These are phyloP conservation scores for Channa argus DNA, from an alignment of 2,113 vertebrate species.

Conservation along the genomic window DNA sequence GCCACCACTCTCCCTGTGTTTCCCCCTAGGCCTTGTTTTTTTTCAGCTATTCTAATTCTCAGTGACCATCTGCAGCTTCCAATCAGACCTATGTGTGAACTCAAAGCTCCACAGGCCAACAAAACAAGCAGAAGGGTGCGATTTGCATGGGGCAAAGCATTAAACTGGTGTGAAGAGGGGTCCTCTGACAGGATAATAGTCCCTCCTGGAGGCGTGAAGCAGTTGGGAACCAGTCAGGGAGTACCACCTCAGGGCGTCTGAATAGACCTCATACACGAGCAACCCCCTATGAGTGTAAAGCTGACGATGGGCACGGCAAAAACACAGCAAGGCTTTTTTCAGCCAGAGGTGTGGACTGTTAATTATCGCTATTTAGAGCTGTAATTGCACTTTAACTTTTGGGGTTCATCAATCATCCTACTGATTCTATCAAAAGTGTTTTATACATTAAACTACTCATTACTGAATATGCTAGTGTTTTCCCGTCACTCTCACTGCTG, in stretches of 20 bases:
- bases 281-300: slow-evolving; percentile 41
- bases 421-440: not conserved
- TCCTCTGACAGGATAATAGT: slow-evolving; percentile 69
- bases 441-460: not conserved
- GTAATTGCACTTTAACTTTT: slow-evolving; percentile 12
- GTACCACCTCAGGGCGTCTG: slow-evolving; percentile 64
- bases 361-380: slow-evolving; percentile 31
- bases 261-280: slow-evolving; percentile 55
- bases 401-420: not conserved
- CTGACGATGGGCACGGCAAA: slow-evolving; percentile 11
- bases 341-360: slow-evolving; percentile 33
- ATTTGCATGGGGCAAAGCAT: slow-evolving; percentile 67
- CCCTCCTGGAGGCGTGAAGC: slow-evolving; percentile 78
- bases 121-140: slow-evolving; percentile 74
- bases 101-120: slow-evolving; percentile 37
- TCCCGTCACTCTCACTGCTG: not conserved
- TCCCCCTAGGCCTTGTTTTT: slow-evolving; percentile 29
- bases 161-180: slow-evolving; percentile 63
- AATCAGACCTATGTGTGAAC: slow-evolving; percentile 51
- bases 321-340: slow-evolving; percentile 39
- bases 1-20: not conserved
- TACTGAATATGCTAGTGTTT: not conserved
- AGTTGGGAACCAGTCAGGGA: slow-evolving; percentile 54
- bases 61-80: slow-evolving; percentile 61
- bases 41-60: slow-evolving; percentile 11